Evolutionary conservation across 2,888 invertebrate species (phyloP), one percentile per base, ranked within the genome.

Genomic region (Leptinotarsa rubiginosa): DNA sequence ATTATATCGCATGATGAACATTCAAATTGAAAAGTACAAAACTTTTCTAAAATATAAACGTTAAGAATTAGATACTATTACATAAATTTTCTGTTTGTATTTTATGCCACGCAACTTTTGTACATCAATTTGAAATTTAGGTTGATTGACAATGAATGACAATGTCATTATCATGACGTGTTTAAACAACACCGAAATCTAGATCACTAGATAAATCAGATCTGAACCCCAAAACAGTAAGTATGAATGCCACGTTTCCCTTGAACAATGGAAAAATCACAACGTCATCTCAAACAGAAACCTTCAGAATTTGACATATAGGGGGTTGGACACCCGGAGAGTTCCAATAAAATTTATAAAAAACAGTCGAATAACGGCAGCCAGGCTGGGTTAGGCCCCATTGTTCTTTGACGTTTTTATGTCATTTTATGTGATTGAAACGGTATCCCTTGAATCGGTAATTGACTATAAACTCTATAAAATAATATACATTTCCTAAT

Each of bases 341-440:
- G 80, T 67, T 54, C 75, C 72, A 67, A 77, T 73, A 76, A 75
- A 65, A 78, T 78, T 78, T 69, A 70, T 73, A 75, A 78, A 79
- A 81, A 78, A 75, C 78, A 74, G 76, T 77, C 77, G 73, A 73
- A 78, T 74, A 75, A 73, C 72, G 75, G 75, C 72, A 62, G 73
- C 64, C 69, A 69, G 64, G 75, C 66, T 73, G 70, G 75, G 75
- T 75, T 75, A 67, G 74, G 69, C 49, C 78, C 70, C 75, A 76
- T 81, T 81, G 80, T 82, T 81, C 78, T 78, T 76, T 82, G 82
- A 82, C 82, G 76, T 82, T 82, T 82, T 82, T 82, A 81, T 81
- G 81, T 82, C 78, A 79, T 77, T 80, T 80, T 77, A 79, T 77
- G 81, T 82, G 81, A 82, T 82, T 80, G 82, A 82, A 80, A 79